Evolutionary conservation across 1,140 invertebrate genomes (phyloP), one percentile per base, ranked within the genome.

Genomic region (Aphelinus atriplicis): DNA sequence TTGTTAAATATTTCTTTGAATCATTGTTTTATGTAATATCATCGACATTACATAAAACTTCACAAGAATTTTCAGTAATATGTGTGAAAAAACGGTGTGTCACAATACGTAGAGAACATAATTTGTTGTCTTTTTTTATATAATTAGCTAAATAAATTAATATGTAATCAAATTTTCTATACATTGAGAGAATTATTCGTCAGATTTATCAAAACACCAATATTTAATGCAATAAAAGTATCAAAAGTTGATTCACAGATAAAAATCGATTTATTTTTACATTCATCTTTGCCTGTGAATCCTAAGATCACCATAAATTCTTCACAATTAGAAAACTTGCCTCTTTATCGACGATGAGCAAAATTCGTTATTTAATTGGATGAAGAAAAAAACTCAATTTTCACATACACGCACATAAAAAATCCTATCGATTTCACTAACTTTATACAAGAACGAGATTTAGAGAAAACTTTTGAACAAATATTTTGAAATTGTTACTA

Each of bases 211-310:
- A 73, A 73, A 51, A 58, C 9, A 62, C 42, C 47, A 9, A 67
- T 74, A 47, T 62, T 74, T 55, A 61, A 68, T 67, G 48, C 50
- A 75, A 69, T 62, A 68, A 75, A 74, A 63, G 56, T 73, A 73
- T 73, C 55, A 67, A 73, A 73, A 55, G 6, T 55, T 61, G 10
- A 61, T 73, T 67, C 53, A 47, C 57, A 61, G 46, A 73, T 55
- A 62, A 61, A 66, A 73, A 60, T 26, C 26, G 26, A 26, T 26
- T 26, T 26, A 26, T 26, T 26, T 26, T 26, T 26, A 26, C 26
- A 26, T 26, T 26, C 26, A 26, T 26, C 26, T 26, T 26, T 26
- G 26, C 26, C 26, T 26, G 26, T 26, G 26, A 26, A 26, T 26
- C 26, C 26, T 26, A 26, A 26, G 26, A 26, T 26, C 26, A 26